Base-by-base conservation (phyloP, 1,140 invertebrate species). In the Hycleus cichorii region DNA sequence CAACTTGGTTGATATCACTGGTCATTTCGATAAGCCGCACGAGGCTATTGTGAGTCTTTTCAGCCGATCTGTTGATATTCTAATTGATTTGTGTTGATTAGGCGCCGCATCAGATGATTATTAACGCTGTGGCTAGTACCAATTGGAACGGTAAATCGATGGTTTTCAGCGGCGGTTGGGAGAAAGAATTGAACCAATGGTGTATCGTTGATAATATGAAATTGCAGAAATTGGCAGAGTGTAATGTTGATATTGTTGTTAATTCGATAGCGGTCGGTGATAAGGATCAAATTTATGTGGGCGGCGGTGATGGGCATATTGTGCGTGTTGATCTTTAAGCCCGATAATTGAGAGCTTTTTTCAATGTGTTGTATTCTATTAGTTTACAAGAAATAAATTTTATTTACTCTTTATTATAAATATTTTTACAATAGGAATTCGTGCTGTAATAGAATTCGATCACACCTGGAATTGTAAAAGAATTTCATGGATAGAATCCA, bases 121-220 rank as follows among this genome's bases (percentile, higher is more conserved):
- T 78, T 38, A 77, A 75, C 58, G 60, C 71, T 2, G 42, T 76
- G 51, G 62, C 62, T 18, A 71, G 67, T 10, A 55, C 59, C 8
- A 24, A 62, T 39, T 64, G 67, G 39, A 60, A 62, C 9, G 68
- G 63, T 42, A 65, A 75, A 5, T 39, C 59, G 5, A 50, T 71
- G 4, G 57, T 78, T 24, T 72, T 71, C 55, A 74, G 66, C 43
- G 77, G 74, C 10, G 75, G 75, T 4, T 78, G 74, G 72, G 76
- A 77, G 60, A 75, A 75, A 57, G 59, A 68, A 8, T 44, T 78
- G 3, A 77, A 75, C 64, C 67, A 71, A 43, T 78, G 76, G 76
- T 71, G 69, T 42, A 61, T 77, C 7, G 64, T 64, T 55, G 58
- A 63, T 32, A 47, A 49, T 39, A 65, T 18, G 18, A 18, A 67